Percentiles rank a stretch among this genome's conserved stretches.
Conservation (phyloP, 2,888 invertebrate genomes). For the Apodemia hepburni region DNA sequence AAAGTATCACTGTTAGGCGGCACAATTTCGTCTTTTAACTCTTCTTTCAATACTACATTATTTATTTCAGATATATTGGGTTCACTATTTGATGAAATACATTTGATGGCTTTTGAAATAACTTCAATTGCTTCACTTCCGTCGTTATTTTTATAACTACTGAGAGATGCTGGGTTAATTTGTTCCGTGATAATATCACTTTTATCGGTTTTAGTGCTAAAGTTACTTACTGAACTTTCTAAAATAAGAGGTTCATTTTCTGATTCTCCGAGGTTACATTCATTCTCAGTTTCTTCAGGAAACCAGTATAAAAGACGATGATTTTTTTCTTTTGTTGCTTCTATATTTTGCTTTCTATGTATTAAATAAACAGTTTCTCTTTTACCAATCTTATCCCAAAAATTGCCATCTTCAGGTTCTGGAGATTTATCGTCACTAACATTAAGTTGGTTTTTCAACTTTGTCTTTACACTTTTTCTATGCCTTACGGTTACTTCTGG, state of each 20-base stretch:
- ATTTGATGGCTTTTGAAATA: background rate
- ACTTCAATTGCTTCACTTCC: background rate
- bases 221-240: background rate
- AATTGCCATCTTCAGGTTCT: slow-evolving; percentile 75
- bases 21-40: background rate
- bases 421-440: slow-evolving; percentile 41
- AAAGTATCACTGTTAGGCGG: background rate
- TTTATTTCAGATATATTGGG: background rate
- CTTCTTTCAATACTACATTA: background rate
- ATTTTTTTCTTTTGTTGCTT: slow-evolving; percentile 59
- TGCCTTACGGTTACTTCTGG: slow-evolving; percentile 29
- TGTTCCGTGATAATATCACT: background rate
- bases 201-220: background rate
- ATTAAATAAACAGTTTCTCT: slow-evolving; percentile 82
- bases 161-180: background rate
- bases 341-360: slow-evolving; percentile 74
- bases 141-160: background rate
- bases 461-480: slow-evolving; percentile 29
- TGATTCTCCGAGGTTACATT: background rate
- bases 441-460: slow-evolving; percentile 16
- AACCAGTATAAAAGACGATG: slow-evolving; percentile 61
- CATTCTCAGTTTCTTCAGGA: slow-evolving; percentile 48
- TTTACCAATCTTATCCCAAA: slow-evolving; percentile 83
- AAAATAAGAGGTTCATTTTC: background rate
- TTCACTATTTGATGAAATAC: background rate